These are phyloP conservation scores for Phainopepla nitens DNA, from an alignment of 2,113 vertebrate species.

Conservation along the genomic window DNA sequence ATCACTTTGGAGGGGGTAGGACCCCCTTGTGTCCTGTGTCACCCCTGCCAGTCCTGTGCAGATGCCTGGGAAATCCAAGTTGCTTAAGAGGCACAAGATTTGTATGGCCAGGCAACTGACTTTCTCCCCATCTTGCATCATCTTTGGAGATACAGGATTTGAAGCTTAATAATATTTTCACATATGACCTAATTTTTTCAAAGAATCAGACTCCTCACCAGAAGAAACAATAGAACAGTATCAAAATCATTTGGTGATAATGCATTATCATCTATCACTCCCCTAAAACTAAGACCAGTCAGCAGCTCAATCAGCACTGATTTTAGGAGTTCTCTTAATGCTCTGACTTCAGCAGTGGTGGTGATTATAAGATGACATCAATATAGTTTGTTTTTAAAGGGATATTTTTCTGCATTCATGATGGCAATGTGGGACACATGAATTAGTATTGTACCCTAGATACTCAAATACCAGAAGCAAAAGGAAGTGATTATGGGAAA, in stretches of 20 bases:
- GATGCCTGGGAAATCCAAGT: not conserved
- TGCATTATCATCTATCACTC: not conserved
- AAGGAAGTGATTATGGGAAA: not conserved
- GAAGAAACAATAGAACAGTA: not conserved
- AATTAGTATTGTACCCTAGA: not conserved
- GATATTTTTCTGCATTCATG: not conserved
- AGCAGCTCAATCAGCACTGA: not conserved
- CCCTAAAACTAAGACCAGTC: not conserved
- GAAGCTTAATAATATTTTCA: not conserved
- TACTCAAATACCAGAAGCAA: not conserved
- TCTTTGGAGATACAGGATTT: not conserved
- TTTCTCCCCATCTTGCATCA: not conserved
- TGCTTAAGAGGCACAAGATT: not conserved
- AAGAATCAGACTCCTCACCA: not conserved
- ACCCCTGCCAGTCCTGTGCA: not conserved
- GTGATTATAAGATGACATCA: not conserved
- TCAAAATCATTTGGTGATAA: not conserved
- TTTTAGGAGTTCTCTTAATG: not conserved
- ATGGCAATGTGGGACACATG: not conserved
- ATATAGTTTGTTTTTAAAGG: not conserved
- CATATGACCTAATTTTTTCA: not conserved
- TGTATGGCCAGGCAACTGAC: not conserved
- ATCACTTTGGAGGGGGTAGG: not conserved
- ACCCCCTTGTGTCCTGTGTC: not conserved
- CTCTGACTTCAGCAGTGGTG: not conserved